Base-by-base conservation (phyloP, 2,797 vertebrate species). In the Pygocentrus nattereri region DNA sequence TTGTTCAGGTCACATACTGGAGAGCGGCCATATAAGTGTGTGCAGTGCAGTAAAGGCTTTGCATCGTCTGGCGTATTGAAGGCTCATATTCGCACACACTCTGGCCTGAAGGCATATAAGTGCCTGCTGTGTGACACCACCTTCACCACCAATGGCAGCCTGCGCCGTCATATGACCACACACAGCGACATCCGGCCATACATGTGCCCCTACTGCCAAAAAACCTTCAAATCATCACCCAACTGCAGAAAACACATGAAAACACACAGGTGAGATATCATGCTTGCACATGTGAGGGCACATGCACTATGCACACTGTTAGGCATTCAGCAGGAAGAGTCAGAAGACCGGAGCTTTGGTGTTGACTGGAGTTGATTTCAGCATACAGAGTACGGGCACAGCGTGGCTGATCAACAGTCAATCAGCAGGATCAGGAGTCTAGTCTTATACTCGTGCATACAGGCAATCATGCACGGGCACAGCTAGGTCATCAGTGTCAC, bases 231-330 rank as follows among this genome's bases (percentile, higher is more conserved):
- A 93, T 99, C 98, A 0, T 97, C 97, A 0, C 94, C 98, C 7
- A 99, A 99, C 88, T 99, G 98, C 92, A 97, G 98, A 90, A 99
- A 99, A 85, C 98, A 99, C 92, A 99, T 99, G 98, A 99, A 98
- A 89, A 99, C 98, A 3, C 98, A 99, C 81, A 97, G 97, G 98
- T 99, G 84, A 50, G 91, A 49, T 44, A 10, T 44, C 41, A 44
- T 44, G 10, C 41, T 11, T 44, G 2, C 41, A 44, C 41, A 44
- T 44, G 0, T 41, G 41, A 41, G 41, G 41, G 41, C 41, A 44
- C 41, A 44, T 8, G 44, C 11, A 23, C 5, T 44, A 67, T 27
- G 10, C n/a, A 10, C 25, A 44, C 73, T 74, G 3, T 47, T 8
- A 41, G 4, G 41, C 41, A 41, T n/a, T 4, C 38, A 4, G 38